Evolutionary conservation across 2,113 vertebrate species (phyloP).

Genomic region (Hepsetus odoe): DNA sequence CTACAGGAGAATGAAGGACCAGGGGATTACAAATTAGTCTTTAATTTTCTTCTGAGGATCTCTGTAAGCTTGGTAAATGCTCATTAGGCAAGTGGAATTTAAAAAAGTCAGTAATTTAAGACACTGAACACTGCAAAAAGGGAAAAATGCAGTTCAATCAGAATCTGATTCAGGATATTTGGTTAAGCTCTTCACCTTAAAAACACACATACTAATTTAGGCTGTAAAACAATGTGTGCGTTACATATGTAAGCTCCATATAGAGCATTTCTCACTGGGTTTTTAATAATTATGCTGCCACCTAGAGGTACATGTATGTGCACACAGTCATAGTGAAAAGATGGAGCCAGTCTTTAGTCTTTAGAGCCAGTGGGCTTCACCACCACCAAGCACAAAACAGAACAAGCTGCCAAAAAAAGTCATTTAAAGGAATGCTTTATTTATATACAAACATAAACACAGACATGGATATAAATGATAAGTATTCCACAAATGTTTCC

Average conservation of each 20-base stretch:
- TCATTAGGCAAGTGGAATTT: too few relatives aligned
- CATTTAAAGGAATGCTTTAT: constrained; percentile 81
- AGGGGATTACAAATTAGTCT: too few relatives aligned
- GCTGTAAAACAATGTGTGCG: too few relatives aligned
- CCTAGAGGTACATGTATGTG: not conserved
- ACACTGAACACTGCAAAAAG: not conserved
- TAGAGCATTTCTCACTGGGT: not conserved
- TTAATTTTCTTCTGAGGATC: too few relatives aligned
- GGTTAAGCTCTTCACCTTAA: too few relatives aligned
- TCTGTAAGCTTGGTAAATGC: too few relatives aligned
- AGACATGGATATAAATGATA: constrained; percentile 63
- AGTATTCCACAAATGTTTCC: constrained; percentile 52
- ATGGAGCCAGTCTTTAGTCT: not conserved
- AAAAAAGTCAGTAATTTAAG: too few relatives aligned
- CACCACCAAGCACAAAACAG: not conserved
- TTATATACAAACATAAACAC: constrained; percentile 72
- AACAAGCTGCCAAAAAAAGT: not conserved
- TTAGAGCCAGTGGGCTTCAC: not conserved
- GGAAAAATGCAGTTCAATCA: not conserved
- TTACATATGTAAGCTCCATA: too few relatives aligned
- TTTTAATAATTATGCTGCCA: constrained; percentile 8
- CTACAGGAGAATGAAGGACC: too few relatives aligned
- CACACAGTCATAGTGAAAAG: not conserved
- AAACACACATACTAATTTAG: too few relatives aligned
- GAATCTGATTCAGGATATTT: too few relatives aligned